Evolutionary conservation across 2,113 vertebrate genomes (phyloP), one percentile per base, ranked within the genome.

Genomic region (Pelecanoides urinatrix): DNA sequence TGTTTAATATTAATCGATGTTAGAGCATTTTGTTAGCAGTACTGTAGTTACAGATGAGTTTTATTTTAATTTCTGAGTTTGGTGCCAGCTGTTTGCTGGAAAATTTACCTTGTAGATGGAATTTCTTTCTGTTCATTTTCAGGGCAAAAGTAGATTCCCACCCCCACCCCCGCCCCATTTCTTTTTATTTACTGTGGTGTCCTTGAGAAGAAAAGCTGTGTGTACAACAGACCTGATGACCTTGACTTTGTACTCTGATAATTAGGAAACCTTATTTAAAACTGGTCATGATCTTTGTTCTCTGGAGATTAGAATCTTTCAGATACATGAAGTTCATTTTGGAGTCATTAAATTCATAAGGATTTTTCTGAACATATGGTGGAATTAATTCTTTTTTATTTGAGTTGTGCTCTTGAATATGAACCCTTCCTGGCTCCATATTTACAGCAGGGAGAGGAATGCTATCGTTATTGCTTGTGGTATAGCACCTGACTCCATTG

Each of bases 191-290:
- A 40, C 23, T 63, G 21, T 49, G 25, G 6, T 45, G 17, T 81
- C 68, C 83, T 78, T 84, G 55, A 86, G 49, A 38, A 86, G 55
- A 77, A 83, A 63, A 70, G 5, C 32, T 82, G 16, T 65, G 14
- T n/a, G 4, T 76, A 21, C 16, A 38, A 29, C 30, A 88, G 29
- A 27, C 10, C 14, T 47, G 63, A 61, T 47, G 63, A 61, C 72
- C 67, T 90, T 94, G 29, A 58, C 32, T 94, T 93, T 84, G 14
- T 77, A 71, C 47, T 81, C n/a, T 84, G 76, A 56, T 75, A 92
- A 94, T 68, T 75, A 94, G 38, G 47, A 91, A 93, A 49, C 44
- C 32, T 80, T 59, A 75, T 84, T 94, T 80, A 84, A 95, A 94
- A 44, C 26, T 29, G 29, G 68, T 73, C n/a, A 13, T 96, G 63